These are phyloP conservation scores for Luffia ferchaultella DNA, from an alignment of 2,888 invertebrate species.

Conservation along the genomic window DNA sequence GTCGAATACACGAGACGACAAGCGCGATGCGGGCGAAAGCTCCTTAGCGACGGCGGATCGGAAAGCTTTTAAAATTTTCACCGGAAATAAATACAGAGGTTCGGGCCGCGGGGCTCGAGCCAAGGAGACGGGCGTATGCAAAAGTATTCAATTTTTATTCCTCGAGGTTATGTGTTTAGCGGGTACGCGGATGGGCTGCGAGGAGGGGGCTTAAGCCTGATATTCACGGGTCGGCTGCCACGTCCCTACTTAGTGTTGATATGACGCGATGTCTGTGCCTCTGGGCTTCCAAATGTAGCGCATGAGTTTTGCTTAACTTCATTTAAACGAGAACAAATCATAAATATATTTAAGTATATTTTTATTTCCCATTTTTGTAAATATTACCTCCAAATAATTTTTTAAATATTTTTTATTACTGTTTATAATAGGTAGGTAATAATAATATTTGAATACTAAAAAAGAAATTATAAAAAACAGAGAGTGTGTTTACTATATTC, in stretches of 20 bases:
- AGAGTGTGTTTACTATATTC: too few species aligned
- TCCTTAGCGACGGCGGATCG: slow-evolving; percentile 32
- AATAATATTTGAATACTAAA: too few species aligned
- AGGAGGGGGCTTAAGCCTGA: slow-evolving; percentile 2
- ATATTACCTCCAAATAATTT: too few species aligned
- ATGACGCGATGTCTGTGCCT: slow-evolving; percentile 3
- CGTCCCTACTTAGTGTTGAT: not conserved
- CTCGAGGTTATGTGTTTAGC: slow-evolving; percentile 26
- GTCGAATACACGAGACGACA: not conserved
- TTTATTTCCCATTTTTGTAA: too few species aligned
- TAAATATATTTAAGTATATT: too few species aligned
- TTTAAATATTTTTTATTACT: too few species aligned
- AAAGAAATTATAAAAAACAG: too few species aligned
- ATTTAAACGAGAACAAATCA: too few species aligned
- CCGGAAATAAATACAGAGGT: slow-evolving; percentile 49
- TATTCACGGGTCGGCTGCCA: not conserved
- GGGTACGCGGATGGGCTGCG: not conserved
- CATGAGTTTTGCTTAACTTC: too few species aligned
- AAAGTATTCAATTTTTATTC: slow-evolving; percentile 60
- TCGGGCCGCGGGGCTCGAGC: not conserved
- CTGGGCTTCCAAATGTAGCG: too few species aligned
- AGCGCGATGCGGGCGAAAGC: slow-evolving; percentile 1
- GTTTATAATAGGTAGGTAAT: too few species aligned
- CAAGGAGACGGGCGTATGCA: slow-evolving; percentile 33
- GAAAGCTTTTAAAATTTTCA: slow-evolving; percentile 60